Evolutionary conservation across 2,797 vertebrate genomes (phyloP).

Genomic region (Coregonus sp.): DNA sequence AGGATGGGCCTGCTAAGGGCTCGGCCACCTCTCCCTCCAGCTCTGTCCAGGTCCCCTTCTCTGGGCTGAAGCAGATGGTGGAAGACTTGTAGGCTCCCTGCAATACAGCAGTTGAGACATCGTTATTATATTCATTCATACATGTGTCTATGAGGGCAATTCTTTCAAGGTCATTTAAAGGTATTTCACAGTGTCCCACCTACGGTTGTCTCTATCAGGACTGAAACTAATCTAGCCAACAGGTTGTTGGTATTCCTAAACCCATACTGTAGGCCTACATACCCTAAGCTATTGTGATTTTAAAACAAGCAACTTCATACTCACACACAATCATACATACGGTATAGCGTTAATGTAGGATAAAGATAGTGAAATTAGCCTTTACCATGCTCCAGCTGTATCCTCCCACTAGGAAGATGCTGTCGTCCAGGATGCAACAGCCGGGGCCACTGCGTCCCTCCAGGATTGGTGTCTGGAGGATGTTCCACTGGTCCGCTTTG

Average conservation of each 20-base stretch:
- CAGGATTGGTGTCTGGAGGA: constrained; percentile 96
- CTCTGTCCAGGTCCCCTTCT: constrained; percentile 97
- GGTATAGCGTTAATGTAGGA: background rate
- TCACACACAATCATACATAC: too few species aligned
- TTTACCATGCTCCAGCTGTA: constrained; percentile 99
- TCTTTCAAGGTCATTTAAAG: too few species aligned
- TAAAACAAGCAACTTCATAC: too few species aligned
- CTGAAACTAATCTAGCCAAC: too few species aligned
- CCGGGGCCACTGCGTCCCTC: constrained; percentile 98
- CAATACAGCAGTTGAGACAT: background rate
- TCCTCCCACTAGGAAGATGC: constrained; percentile 95
- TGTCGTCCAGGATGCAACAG: constrained; percentile 92
- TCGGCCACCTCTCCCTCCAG: constrained; percentile 97
- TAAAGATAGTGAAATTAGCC: constrained; percentile 5
- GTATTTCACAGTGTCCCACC: too few species aligned
- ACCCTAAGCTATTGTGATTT: too few species aligned
- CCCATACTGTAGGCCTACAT: too few species aligned
- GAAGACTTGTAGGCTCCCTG: constrained; percentile 99
- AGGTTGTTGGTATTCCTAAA: too few species aligned
- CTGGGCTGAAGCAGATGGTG: constrained; percentile 98
- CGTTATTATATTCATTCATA: too few species aligned
- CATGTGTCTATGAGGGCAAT: too few species aligned
- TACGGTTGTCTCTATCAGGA: too few species aligned
- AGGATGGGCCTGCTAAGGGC: constrained; percentile 94
- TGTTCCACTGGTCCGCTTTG: constrained; percentile 98